Base-by-base conservation (phyloP, 2,888 invertebrate genomes). In the Drosophila nigricruria region DNA sequence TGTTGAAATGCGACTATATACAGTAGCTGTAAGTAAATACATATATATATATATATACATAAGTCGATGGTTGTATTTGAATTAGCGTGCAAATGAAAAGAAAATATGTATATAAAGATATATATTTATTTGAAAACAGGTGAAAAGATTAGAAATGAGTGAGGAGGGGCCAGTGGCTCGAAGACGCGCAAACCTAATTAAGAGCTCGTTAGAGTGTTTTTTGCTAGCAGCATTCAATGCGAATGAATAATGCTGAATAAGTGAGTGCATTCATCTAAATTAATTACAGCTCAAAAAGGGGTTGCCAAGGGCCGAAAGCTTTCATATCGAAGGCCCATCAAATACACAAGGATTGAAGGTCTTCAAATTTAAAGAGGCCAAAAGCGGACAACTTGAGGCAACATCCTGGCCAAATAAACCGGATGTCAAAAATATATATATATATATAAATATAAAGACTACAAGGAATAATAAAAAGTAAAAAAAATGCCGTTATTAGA, bases 361-460 rank as follows among this genome's bases (percentile, higher is more conserved):
- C 38, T 40, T 45, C 18, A 64, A 50, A 72, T 59, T 72, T 32
- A 57, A 61, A 77, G 77, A 32, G n/a, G 32, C 27, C 27, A 32
- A 47, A 60, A 40, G 52, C 75, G 42, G n/a, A 18, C 42, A 34
- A 57, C 67, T 79, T 50, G 53, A 62, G 70, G 70, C 66, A 81
- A 81, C 89, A 79, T 84, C 75, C 89, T 73, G 76, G 65, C 54
- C 66, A 89, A 84, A 81, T 76, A 64, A 82, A 58, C 73, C 85
- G 89, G 83, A 84, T 81, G 70, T 70, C 43, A 71, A 77, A 67
- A 66, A 84, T 77, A 74, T 88, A 83, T 86, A 81, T 8, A 84
- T 77, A 74, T 88, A 83, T 86, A 81, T 8, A 42, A 25, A 45
- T 45, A 27, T 27, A 70, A 71, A 65, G 62, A 74, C 10, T 40